Evolutionary conservation across 2,888 invertebrate species (phyloP).

Genomic region (Agriotes lineatus): DNA sequence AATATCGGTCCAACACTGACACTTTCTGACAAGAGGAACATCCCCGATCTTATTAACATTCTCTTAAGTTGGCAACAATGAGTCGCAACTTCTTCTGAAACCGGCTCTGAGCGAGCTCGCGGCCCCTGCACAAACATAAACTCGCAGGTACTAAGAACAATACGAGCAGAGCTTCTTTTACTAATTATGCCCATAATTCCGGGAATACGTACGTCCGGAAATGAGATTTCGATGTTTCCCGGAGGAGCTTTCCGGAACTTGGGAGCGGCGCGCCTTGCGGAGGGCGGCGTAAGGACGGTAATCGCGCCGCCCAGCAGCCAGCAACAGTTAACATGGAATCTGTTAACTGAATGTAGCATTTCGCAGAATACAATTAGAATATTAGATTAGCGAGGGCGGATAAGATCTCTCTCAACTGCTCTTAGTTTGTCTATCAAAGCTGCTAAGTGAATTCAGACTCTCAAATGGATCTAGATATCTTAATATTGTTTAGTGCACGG

Average conservation of each 20-base stretch:
- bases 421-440: constrained; percentile 54
- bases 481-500: constrained; percentile 59
- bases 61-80: no score
- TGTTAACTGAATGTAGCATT: constrained; percentile 67
- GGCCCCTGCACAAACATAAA: constrained; percentile 31
- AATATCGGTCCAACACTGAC: no score
- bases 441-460: constrained; percentile 62
- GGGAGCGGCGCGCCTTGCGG: constrained; percentile 41
- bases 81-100: no score
- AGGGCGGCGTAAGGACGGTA: constrained; percentile 51
- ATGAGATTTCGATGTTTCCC: constrained; percentile 68
- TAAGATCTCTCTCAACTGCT: constrained; percentile 60
- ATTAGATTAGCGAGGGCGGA: constrained; percentile 66
- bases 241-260: constrained; percentile 62
- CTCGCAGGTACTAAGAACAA: constrained; percentile 35
- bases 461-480: constrained; percentile 62
- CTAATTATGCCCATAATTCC: constrained; percentile 61
- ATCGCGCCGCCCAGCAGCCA: constrained; percentile 51
- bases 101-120: no score
- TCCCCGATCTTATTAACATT: no score
- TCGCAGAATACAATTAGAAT: constrained; percentile 68
- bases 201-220: constrained; percentile 61
- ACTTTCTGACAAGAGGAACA: no score
- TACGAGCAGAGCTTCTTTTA: constrained; percentile 57
- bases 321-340: constrained; percentile 66